Percentiles rank a stretch among this genome's conserved stretches.
These are phyloP conservation scores for Lasioglossum calceatum DNA, from an alignment of 2,888 invertebrate species.

Conservation along the genomic window DNA sequence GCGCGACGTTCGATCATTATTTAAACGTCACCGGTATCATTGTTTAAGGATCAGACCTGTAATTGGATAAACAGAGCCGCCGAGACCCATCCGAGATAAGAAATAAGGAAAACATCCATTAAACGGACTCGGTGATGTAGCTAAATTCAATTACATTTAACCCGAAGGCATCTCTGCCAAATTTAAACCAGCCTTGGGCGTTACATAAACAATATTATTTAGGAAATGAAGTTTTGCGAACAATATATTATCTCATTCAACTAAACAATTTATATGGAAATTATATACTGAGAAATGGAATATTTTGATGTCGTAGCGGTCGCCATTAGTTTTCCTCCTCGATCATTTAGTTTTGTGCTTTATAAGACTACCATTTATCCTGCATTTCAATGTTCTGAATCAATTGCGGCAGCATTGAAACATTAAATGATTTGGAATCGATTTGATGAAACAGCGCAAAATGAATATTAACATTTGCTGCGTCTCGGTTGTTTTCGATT, in stretches of 20 bases:
- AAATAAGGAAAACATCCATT: conserved; percentile 3
- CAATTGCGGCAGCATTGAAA: neutral
- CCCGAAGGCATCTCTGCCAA: neutral
- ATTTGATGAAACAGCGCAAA: neutral
- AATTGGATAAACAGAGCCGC: conserved; percentile 27
- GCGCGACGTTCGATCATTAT: conserved; percentile 65
- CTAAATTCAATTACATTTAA: neutral
- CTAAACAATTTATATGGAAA: too few relatives aligned
- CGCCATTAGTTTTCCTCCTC: neutral
- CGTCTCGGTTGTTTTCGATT: neutral
- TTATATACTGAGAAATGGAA: neutral
- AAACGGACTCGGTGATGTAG: neutral
- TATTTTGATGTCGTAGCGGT: neutral
- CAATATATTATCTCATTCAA: neutral
- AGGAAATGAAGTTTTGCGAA: neutral
- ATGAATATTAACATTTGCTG: neutral
- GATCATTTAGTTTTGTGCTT: neutral
- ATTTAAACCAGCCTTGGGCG: neutral
- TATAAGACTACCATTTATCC: neutral
- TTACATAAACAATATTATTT: neutral
- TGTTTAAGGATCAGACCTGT: conserved; percentile 63
- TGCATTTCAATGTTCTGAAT: neutral
- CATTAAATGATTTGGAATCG: neutral
- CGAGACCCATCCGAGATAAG: neutral
- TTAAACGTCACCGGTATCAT: conserved; percentile 66